phyloP scores from a whole-genome alignment of 2,113 vertebrate genomes.

The Callochromis pleurospilus region DNA sequence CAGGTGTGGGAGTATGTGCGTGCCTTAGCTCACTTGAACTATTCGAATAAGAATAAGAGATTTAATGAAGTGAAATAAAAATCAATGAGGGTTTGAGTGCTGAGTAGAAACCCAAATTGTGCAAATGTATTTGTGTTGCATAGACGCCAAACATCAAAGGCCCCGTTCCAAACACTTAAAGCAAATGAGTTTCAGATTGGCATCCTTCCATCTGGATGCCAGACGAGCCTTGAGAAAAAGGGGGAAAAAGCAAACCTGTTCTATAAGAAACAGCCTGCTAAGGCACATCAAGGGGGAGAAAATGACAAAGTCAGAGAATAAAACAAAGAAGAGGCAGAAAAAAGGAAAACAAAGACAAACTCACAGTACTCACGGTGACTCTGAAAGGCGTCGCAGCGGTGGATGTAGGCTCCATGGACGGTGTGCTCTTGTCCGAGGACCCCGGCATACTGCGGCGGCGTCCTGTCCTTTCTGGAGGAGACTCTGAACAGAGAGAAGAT shows the following conservation, averaged over 20 bases:
- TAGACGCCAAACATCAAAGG: constrained; percentile 33
- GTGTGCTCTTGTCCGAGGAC: constrained; percentile 76
- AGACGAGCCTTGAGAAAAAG: not conserved
- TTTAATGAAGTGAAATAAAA: not conserved
- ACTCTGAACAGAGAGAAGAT: constrained; percentile 72
- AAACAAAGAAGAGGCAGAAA: not conserved
- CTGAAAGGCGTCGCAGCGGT: constrained; percentile 83
- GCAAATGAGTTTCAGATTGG: constrained; percentile 35
- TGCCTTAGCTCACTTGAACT: not conserved
- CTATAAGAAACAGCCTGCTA: not conserved
- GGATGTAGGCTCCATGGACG: constrained; percentile 83
- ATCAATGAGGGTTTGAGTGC: not conserved
- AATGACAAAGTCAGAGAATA: not conserved
- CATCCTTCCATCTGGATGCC: constrained; percentile 34
- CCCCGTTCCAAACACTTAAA: constrained; percentile 16
- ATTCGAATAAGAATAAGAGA: not conserved
- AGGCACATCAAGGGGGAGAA: not conserved
- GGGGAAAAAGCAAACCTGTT: not conserved
- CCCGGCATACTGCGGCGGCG: constrained; percentile 90
- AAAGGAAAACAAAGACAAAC: constrained; percentile 1
- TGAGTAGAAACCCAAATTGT: not conserved
- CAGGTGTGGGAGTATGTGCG: not conserved
- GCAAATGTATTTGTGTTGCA: not conserved
- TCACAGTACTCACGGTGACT: constrained; percentile 84
- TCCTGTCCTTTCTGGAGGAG: constrained; percentile 87